Evolutionary conservation across 1,140 invertebrate species (phyloP).

Genomic region (Drosophila arawakana): DNA sequence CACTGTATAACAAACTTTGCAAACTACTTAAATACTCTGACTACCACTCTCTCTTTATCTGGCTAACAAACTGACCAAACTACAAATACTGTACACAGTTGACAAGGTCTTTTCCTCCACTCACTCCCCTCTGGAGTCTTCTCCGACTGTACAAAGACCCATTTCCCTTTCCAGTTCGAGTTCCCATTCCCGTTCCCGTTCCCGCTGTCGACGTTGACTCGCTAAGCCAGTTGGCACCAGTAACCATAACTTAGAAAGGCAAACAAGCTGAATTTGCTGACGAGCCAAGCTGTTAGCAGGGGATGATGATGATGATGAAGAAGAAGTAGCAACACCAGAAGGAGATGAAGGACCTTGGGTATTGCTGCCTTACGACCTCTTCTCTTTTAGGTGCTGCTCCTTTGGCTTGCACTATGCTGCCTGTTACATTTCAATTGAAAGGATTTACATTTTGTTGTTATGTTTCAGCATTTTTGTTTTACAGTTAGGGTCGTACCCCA

Average conservation of each 20-base stretch:
- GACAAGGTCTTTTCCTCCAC: neutral
- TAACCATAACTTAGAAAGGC: constrained; percentile 80
- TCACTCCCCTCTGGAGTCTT: neutral
- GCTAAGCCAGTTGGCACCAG: constrained; percentile 81
- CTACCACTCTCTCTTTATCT: neutral
- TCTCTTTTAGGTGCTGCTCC: constrained; percentile 14
- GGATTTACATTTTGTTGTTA: constrained; percentile 80
- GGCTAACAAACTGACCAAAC: neutral
- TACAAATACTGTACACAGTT: constrained; percentile 6
- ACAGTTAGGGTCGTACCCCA: constrained; percentile 54
- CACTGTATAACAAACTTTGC: constrained; percentile 19
- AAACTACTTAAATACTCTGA: neutral
- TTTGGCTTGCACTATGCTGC: constrained; percentile 34
- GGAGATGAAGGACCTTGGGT: neutral
- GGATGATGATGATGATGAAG: constrained; percentile 9
- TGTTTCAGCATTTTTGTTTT: constrained; percentile 78
- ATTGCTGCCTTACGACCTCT: neutral
- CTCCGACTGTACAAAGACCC: neutral
- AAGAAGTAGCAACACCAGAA: neutral
- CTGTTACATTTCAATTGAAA: constrained; percentile 80
- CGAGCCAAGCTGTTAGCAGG: constrained; percentile 53
- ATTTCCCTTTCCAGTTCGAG: neutral
- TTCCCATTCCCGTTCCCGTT: constrained; percentile 10
- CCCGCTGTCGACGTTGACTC: constrained; percentile 58
- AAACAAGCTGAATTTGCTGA: constrained; percentile 78